Percentiles rank a stretch among this genome's conserved stretches.
phyloP scores from a whole-genome alignment of 37 sponge, comb jelly and placozoan species.

The Ianthella basta region DNA sequence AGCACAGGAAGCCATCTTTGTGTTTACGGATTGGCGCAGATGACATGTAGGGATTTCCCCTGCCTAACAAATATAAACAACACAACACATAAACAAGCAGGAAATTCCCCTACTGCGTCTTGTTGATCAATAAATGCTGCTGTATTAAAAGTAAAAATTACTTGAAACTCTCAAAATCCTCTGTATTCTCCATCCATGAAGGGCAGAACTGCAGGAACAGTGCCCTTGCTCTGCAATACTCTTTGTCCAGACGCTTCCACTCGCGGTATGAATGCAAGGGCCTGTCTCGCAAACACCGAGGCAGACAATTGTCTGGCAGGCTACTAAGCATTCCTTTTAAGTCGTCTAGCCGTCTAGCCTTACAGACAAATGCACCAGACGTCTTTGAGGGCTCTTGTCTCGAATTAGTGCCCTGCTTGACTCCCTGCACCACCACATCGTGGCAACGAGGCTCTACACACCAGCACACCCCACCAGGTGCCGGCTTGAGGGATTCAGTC shows the following conservation, averaged over 20 bases:
- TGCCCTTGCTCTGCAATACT: not conserved
- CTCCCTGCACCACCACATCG: constrained; percentile 75
- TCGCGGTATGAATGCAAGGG: not conserved
- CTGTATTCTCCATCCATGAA: not conserved
- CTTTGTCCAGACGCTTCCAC: not conserved
- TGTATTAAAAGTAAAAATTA: not conserved
- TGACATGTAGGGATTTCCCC: too few relatives aligned
- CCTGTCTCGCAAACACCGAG: not conserved
- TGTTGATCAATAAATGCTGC: too few relatives aligned
- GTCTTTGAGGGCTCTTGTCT: constrained; percentile 17
- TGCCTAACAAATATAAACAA: too few relatives aligned
- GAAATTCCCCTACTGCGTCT: too few relatives aligned
- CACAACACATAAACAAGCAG: too few relatives aligned
- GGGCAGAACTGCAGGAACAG: not conserved
- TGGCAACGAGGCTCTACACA: constrained; percentile 35
- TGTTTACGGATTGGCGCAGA: too few relatives aligned
- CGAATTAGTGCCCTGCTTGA: constrained; percentile 63
- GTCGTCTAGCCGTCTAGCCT: constrained; percentile 53
- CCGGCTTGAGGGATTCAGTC: not conserved
- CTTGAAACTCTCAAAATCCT: not conserved
- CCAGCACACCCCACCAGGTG: constrained; percentile 61
- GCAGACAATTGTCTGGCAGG: constrained; percentile 20
- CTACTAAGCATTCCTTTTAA: constrained; percentile 31
- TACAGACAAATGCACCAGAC: constrained; percentile 70
- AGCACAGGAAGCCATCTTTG: too few relatives aligned